Percentiles rank a stretch among this genome's conserved stretches.
Conservation (phyloP, 2,888 invertebrate genomes). For the Holacanthella duospinosa region DNA sequence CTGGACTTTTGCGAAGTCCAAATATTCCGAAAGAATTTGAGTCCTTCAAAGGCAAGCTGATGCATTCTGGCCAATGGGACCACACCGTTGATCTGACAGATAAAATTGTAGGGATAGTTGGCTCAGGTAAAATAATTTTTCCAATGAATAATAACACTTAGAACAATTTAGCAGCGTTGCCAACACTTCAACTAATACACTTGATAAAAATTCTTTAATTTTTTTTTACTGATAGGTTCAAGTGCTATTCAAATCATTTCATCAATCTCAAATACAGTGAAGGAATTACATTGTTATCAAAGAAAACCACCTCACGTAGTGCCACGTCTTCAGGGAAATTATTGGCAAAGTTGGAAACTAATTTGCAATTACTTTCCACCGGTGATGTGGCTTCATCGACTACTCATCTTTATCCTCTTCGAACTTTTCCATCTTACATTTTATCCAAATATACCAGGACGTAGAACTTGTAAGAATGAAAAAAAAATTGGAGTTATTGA, state of each 20-base stretch:
- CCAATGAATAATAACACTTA: too few species aligned
- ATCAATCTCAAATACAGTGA: conserved; percentile 14
- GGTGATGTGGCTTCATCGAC: neutral
- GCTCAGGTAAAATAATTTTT: neutral
- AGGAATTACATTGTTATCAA: conserved; percentile 19
- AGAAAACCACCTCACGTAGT: conserved; percentile 19
- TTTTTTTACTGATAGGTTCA: too few species aligned
- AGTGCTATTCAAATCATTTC: conserved; percentile 20
- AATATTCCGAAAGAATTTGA: conserved; percentile 22
- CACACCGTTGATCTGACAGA: conserved; percentile 10
- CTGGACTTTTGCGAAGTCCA: conserved; percentile 18
- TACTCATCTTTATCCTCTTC: neutral
- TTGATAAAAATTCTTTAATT: too few species aligned
- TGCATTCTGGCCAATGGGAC: conserved; percentile 29
- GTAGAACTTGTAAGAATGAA: neutral
- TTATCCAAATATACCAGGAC: neutral
- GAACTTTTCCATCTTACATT: neutral
- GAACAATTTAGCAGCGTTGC: too few species aligned
- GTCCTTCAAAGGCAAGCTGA: conserved; percentile 18
- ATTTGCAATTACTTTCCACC: neutral
- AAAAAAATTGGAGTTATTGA: neutral
- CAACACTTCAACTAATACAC: too few species aligned
- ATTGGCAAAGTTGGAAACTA: neutral
- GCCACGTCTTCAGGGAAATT: neutral
- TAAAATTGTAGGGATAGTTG: conserved; percentile 22